Evolutionary conservation across 2,797 vertebrate species (phyloP), one percentile per base, ranked within the genome.

Genomic region (Mallotus villosus): DNA sequence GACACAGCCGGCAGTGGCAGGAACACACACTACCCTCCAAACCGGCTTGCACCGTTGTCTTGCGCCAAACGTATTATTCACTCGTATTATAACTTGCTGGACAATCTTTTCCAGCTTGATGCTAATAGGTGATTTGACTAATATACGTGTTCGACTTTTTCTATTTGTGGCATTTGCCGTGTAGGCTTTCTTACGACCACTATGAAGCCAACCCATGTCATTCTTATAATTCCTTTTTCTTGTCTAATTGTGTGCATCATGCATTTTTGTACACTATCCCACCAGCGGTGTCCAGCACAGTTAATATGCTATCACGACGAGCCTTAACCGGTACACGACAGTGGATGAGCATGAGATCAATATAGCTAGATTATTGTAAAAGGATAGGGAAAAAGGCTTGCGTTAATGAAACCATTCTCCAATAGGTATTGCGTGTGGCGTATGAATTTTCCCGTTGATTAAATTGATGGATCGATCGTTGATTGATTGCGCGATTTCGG

Each of bases 261-360:
- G n/a, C 29, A 76, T 21, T 21, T 59, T 46, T 14, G 41, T 46
- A 46, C 41, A 46, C 41, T 2, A 46, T 12, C 37, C 9, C 37
- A 12, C 41, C 41, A 46, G 9, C 41, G 41, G 41, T 46, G 41
- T 46, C 41, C 3, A 37, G 34, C 41, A 14, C 9, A 46, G 41
- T 46, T 46, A 4, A 29, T 29, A 80, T 80, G 57, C 70, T 83
- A 71, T 77, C 74, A 76, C 79, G 81, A 74, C 72, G 69, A 78
- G 67, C 59, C 22, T 55, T 37, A 34, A 77, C 73, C 62, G 14
- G 60, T n/a, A 62, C 24, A 62, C 41, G 1, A 8, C 41, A 46
- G 41, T 11, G 41, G 41, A 46, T 46, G 41, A 8, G 41, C 9
- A 46, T 2, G 41, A 46, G 41, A 46, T 46, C 9, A 46, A 46